Conservation (phyloP, 2,797 vertebrate species). For the Eulemur mongoz region DNA sequence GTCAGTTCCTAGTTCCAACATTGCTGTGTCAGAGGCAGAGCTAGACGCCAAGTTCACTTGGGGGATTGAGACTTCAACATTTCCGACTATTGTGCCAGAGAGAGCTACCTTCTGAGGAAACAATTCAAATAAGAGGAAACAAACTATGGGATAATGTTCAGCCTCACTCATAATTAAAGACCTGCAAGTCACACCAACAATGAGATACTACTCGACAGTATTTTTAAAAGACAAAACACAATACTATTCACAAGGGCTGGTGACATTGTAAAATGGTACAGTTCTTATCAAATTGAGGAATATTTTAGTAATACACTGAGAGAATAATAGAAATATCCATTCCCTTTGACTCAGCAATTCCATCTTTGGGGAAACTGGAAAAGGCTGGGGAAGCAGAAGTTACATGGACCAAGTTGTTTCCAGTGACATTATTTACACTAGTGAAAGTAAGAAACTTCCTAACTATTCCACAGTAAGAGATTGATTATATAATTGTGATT, state of each 20-base stretch:
- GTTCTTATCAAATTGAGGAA: neutral
- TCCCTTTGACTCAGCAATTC: neutral
- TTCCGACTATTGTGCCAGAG: conserved; percentile 42
- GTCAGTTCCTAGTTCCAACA: conserved; percentile 35
- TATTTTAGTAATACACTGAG: neutral
- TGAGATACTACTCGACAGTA: neutral
- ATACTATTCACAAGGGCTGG: neutral
- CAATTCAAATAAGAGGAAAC: conserved; percentile 20
- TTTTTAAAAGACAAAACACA: conserved; percentile 4
- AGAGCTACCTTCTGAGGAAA: conserved; percentile 40
- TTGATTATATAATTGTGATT: neutral
- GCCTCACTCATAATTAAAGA: neutral
- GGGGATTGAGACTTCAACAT: conserved; percentile 34
- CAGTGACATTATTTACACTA: neutral
- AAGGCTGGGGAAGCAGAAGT: conserved; percentile 3
- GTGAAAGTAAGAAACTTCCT: neutral
- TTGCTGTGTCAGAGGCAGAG: conserved; percentile 44
- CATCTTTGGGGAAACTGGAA: neutral
- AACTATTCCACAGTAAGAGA: neutral
- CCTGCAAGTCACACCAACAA: conserved; percentile 14
- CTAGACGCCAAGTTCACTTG: conserved; percentile 21
- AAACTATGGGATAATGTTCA: neutral
- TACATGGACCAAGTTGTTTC: neutral
- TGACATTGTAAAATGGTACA: neutral
- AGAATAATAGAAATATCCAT: neutral